Conservation (phyloP, 2,888 invertebrate genomes). For the Argyra leucocephala region DNA sequence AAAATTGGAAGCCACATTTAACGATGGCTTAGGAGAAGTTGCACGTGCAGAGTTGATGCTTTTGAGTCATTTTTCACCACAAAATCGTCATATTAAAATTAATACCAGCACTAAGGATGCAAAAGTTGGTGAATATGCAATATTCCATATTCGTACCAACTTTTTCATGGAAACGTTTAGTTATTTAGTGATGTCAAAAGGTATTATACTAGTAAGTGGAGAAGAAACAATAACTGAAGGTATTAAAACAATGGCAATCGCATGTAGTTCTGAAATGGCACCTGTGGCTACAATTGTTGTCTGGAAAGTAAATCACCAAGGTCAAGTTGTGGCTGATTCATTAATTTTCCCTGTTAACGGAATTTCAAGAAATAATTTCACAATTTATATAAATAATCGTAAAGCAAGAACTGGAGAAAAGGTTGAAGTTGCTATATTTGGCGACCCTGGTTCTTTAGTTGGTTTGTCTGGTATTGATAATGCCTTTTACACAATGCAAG, state of each 20-base stretch:
- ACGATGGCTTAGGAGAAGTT: constrained; percentile 57
- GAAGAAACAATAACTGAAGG: constrained; percentile 72
- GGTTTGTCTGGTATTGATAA: constrained; percentile 84
- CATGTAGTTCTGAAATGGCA: constrained; percentile 80
- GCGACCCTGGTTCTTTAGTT: constrained; percentile 90
- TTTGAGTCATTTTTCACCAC: constrained; percentile 70
- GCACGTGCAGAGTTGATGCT: constrained; percentile 61
- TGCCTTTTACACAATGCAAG: constrained; percentile 85
- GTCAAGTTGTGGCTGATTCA: constrained; percentile 82
- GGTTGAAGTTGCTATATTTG: constrained; percentile 86
- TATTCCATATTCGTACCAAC: constrained; percentile 88
- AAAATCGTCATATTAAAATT: constrained; percentile 74
- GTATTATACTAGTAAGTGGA: constrained; percentile 74
- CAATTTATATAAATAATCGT: constrained; percentile 78
- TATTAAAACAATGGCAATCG: constrained; percentile 71
- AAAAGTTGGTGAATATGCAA: constrained; percentile 85
- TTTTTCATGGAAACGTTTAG: constrained; percentile 81
- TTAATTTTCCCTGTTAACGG: constrained; percentile 95
- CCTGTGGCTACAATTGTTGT: constrained; percentile 84
- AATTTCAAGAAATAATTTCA: constrained; percentile 83
- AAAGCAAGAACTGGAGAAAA: constrained; percentile 89
- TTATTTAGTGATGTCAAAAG: constrained; percentile 86
- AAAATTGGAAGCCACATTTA: constrained; percentile 57
- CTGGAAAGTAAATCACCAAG: constrained; percentile 73
- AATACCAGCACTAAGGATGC: constrained; percentile 75